Evolutionary conservation across 2,888 invertebrate genomes (phyloP).

Genomic region (Cyaniris semiargus): DNA sequence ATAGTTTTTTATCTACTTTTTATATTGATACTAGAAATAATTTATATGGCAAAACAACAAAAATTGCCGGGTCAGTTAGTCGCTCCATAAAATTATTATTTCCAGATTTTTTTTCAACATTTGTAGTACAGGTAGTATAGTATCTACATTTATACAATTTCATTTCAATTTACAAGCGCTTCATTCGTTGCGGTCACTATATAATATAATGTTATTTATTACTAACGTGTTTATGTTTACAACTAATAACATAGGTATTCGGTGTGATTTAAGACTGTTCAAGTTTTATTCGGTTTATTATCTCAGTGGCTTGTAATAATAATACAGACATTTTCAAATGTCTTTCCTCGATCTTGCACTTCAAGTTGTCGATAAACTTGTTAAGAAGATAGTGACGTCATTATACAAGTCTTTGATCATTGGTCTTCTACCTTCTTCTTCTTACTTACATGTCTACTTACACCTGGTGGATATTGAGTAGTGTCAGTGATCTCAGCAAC

Average conservation of each 20-base stretch:
- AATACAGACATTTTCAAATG: not conserved
- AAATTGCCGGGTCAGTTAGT: too few species aligned
- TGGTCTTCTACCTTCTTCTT: too few species aligned
- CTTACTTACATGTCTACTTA: too few species aligned
- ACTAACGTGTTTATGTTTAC: not conserved
- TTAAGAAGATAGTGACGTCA: too few species aligned
- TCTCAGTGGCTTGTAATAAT: not conserved
- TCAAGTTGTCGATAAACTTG: too few species aligned
- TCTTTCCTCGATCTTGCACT: too few species aligned
- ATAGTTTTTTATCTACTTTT: too few species aligned
- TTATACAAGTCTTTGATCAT: too few species aligned
- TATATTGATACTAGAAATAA: too few species aligned
- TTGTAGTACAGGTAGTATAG: too few species aligned
- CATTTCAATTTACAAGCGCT: not conserved
- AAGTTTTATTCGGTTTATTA: not conserved
- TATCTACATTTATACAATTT: too few species aligned
- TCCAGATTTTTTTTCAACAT: not conserved
- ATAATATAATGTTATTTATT: not conserved
- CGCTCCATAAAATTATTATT: not conserved
- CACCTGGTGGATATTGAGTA: not conserved
- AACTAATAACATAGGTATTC: not conserved
- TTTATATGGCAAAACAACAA: too few species aligned
- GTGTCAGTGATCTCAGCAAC: constrained; percentile 10
- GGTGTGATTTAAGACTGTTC: not conserved
- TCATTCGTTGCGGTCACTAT: not conserved